phyloP scores from a whole-genome alignment of 2,888 invertebrate genomes.

The Trichacis sp. region DNA sequence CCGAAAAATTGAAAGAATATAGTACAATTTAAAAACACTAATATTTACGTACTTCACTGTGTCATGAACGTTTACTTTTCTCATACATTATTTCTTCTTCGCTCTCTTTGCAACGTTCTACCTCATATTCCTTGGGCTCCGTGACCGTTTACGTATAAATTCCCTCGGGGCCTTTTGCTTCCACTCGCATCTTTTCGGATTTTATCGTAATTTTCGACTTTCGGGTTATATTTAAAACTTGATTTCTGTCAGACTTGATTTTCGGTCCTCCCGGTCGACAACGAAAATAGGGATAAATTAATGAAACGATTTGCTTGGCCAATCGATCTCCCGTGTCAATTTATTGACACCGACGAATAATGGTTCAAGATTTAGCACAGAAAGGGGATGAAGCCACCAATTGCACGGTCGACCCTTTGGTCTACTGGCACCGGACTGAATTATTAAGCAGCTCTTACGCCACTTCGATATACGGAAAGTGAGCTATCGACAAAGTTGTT shows the following conservation, averaged over 20 bases:
- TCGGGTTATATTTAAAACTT: too few relatives aligned
- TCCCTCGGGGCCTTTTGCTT: background rate
- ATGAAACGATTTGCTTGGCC: background rate
- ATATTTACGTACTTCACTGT: too few relatives aligned
- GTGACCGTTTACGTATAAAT: background rate
- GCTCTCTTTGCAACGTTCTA: too few relatives aligned
- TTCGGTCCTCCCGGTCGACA: background rate
- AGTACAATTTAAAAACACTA: too few relatives aligned
- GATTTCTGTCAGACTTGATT: background rate
- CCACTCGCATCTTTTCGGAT: too few relatives aligned
- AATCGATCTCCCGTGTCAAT: slow-evolving; percentile 18
- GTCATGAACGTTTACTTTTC: too few relatives aligned
- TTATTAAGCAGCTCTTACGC: background rate
- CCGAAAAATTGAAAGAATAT: too few relatives aligned
- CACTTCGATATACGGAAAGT: background rate
- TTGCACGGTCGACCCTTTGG: slow-evolving; percentile 7
- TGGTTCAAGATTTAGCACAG: background rate
- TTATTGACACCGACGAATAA: slow-evolving; percentile 14
- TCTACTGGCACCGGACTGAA: background rate
- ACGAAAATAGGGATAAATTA: too few relatives aligned
- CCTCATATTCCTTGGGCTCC: too few relatives aligned
- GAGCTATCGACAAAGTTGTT: background rate
- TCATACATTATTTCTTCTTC: too few relatives aligned
- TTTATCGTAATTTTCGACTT: too few relatives aligned
- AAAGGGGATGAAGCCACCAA: slow-evolving; percentile 3